A percentile compares a stretch with the other conserved stretches of the same genome.
phyloP scores from a whole-genome alignment of 2,113 vertebrate species.

The Dermatemys mawii region DNA sequence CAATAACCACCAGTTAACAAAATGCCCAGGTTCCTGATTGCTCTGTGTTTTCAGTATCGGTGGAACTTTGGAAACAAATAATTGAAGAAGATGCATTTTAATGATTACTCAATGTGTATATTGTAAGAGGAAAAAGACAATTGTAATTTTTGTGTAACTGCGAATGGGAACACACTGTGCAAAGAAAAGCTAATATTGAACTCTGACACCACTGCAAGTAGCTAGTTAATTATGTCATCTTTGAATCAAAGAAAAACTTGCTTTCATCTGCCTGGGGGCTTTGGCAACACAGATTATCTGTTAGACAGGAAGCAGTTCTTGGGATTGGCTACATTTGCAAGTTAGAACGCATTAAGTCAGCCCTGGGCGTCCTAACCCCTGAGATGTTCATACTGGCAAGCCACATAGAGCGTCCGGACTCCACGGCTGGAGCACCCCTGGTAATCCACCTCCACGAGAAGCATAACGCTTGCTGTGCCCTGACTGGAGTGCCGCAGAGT shows the following conservation, averaged over 20 bases:
- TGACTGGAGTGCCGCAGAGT: no score
- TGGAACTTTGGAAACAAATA: conserved; percentile 2
- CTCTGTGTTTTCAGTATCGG: background rate
- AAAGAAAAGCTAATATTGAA: background rate
- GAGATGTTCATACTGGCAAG: no score
- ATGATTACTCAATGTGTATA: background rate
- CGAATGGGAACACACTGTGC: background rate
- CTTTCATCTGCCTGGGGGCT: background rate
- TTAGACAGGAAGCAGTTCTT: background rate
- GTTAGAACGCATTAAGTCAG: no score
- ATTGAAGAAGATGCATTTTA: background rate
- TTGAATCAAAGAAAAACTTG: conserved; percentile 2
- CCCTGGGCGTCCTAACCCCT: no score
- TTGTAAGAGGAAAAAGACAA: background rate
- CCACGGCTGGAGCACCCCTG: no score
- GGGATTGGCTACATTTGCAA: no score
- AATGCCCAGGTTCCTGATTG: conserved; percentile 4
- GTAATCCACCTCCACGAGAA: no score
- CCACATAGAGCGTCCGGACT: no score
- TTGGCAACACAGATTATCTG: background rate
- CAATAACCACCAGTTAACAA: background rate
- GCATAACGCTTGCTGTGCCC: no score
- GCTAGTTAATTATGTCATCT: background rate
- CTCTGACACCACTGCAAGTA: conserved; percentile 2
- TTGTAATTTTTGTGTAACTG: background rate